phyloP scores from a whole-genome alignment of 2,797 vertebrate genomes.

The Amblyopsis hoosieri region DNA sequence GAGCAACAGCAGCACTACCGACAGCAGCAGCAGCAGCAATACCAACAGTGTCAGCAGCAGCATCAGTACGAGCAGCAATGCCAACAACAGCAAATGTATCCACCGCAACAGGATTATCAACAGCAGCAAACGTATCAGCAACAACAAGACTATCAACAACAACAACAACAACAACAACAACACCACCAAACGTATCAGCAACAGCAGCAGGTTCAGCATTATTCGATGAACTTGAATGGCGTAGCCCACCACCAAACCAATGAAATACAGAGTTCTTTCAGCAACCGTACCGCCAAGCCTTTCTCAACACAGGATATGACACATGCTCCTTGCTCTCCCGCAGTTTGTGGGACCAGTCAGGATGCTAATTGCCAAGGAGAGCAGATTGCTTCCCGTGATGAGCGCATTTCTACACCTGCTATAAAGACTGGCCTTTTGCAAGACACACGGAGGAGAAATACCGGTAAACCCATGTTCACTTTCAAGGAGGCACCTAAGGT shows the following conservation, averaged over 20 bases:
- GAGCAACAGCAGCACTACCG: constrained; percentile 58
- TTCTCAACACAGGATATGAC: constrained; percentile 80
- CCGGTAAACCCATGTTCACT: constrained; percentile 93
- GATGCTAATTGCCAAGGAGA: constrained; percentile 83
- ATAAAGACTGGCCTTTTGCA: constrained; percentile 89
- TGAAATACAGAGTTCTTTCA: constrained; percentile 74
- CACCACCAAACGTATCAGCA: constrained; percentile 63
- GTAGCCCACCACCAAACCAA: constrained; percentile 74
- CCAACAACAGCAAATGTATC: constrained; percentile 57
- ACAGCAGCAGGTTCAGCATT: constrained; percentile 72
- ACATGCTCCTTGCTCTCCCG: constrained; percentile 77
- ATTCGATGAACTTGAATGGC: constrained; percentile 83
- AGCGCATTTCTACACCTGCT: constrained; percentile 93
- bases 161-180: constrained; percentile 70
- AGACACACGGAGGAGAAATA: constrained; percentile 83
- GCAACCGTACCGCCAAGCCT: constrained; percentile 88
- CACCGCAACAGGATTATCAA: constrained; percentile 68
- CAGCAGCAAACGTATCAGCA: constrained; percentile 51
- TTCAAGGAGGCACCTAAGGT: constrained; percentile 93
- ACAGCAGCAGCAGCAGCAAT: constrained; percentile 50
- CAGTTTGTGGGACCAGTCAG: constrained; percentile 75
- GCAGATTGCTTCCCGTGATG: constrained; percentile 93
- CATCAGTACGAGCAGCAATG: constrained; percentile 63
- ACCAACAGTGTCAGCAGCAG: constrained; percentile 42
- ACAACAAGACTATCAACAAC: constrained; percentile 57